Evolutionary conservation across 2,888 invertebrate genomes (phyloP).

Genomic region (Dromius quadrimaculatus): DNA sequence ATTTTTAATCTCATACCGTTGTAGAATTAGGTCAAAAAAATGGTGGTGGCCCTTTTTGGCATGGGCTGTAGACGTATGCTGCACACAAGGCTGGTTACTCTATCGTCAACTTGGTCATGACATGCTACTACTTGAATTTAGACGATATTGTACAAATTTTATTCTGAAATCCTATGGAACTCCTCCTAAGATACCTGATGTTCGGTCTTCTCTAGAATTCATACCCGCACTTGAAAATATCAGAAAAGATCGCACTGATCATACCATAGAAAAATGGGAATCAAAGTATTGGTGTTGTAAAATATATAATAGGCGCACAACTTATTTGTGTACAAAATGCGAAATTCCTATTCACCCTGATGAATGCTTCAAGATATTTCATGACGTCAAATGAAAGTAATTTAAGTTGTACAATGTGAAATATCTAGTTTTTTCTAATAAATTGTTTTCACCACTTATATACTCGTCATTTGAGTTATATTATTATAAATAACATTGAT

Average conservation of each 20-base stretch:
- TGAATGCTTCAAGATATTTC: conserved; percentile 2
- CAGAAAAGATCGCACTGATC: not conserved
- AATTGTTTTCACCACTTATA: not conserved
- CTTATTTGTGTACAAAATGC: not conserved
- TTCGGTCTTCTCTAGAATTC: conserved; percentile 8
- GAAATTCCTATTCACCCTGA: not conserved
- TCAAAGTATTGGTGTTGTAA: conserved; percentile 5
- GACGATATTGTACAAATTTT: not conserved
- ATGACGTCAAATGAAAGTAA: not conserved
- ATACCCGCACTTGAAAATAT: conserved; percentile 6
- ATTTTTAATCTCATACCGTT: too few species aligned
- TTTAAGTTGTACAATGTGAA: not conserved
- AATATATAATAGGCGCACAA: conserved; percentile 1
- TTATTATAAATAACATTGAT: not conserved
- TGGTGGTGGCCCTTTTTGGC: too few species aligned
- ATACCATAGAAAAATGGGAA: not conserved
- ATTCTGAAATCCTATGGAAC: conserved; percentile 6
- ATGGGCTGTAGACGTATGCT: too few species aligned
- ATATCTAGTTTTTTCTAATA: conserved; percentile 3
- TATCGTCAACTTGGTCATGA: too few species aligned
- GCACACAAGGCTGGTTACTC: too few species aligned
- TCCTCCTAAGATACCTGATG: not conserved
- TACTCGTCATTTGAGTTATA: not conserved
- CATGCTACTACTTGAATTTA: too few species aligned
- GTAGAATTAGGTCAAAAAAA: too few species aligned